These are phyloP conservation scores for Drosophila santomea DNA, from an alignment of 1,140 invertebrate genomes.

Conservation along the genomic window DNA sequence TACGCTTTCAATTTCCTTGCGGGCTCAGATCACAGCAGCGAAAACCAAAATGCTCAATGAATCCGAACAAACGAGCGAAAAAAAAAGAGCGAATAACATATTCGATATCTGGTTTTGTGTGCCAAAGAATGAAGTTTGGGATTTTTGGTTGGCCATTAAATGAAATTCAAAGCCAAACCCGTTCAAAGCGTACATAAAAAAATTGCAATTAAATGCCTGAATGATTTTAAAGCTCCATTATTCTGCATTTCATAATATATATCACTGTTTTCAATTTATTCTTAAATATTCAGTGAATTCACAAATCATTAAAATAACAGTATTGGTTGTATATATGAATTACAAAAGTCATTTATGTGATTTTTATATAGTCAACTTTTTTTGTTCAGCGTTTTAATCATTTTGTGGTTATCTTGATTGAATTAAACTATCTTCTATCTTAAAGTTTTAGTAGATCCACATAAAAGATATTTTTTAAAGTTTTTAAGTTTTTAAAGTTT, in stretches of 20 bases:
- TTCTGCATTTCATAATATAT: background rate
- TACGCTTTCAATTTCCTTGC: constrained; percentile 78
- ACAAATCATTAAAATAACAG: no score
- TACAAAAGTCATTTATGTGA: no score
- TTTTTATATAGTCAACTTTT: background rate
- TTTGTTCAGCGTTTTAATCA: background rate
- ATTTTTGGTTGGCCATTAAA: constrained; percentile 29
- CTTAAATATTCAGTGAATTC: no score
- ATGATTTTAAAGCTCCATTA: background rate
- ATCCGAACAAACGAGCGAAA: constrained; percentile 32
- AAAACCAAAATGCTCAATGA: constrained; percentile 56
- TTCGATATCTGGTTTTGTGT: constrained; percentile 35
- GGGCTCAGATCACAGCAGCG: constrained; percentile 43
- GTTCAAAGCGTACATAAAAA: constrained; percentile 2
- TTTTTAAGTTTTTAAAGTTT: no score
- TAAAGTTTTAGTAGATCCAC: no score
- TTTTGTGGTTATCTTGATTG: background rate
- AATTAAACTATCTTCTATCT: background rate
- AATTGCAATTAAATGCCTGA: constrained; percentile 25
- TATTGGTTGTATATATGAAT: no score
- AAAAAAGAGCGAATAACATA: constrained; percentile 28
- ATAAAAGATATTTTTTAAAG: no score
- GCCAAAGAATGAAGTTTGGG: constrained; percentile 31
- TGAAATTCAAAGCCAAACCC: constrained; percentile 34
- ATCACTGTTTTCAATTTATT: background rate